Percentiles rank a stretch among this genome's conserved stretches.
Conservation (phyloP, 2,113 vertebrate species). For the Phylloscopus trochiloides region DNA sequence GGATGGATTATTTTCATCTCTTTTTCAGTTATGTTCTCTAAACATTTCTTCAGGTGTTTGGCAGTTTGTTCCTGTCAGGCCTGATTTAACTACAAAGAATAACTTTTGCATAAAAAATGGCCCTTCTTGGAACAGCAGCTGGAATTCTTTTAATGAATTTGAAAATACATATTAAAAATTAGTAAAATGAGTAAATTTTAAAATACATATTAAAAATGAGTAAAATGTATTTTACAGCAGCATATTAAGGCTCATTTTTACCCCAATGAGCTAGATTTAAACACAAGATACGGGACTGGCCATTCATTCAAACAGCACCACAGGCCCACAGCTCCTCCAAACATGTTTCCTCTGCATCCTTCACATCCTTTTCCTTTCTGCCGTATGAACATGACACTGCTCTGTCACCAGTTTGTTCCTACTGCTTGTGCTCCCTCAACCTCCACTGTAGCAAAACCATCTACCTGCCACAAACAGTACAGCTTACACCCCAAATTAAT, state of each 20-base stretch:
- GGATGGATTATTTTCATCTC: not conserved
- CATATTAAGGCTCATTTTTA: not conserved
- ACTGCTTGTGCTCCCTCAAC: not conserved
- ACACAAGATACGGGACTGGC: not conserved
- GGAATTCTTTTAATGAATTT: not conserved
- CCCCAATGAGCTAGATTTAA: not conserved
- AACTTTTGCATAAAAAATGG: not conserved
- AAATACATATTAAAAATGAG: not conserved
- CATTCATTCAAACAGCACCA: not conserved
- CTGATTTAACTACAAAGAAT: not conserved
- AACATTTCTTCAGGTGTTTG: not conserved
- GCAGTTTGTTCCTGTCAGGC: not conserved
- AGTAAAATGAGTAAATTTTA: not conserved
- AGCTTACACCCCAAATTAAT: not conserved
- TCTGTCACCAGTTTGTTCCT: not conserved
- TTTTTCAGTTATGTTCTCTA: not conserved
- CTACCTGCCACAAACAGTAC: not conserved
- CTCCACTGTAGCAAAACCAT: rapidly evolving
- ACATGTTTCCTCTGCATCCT: not conserved
- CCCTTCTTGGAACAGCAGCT: not conserved
- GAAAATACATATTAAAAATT: not conserved
- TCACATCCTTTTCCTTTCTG: not conserved
- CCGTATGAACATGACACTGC: rapidly evolving
- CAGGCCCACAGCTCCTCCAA: not conserved
- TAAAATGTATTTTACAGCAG: not conserved